phyloP scores from a whole-genome alignment of 1,140 invertebrate genomes.

The Drosophila sucinea region DNA sequence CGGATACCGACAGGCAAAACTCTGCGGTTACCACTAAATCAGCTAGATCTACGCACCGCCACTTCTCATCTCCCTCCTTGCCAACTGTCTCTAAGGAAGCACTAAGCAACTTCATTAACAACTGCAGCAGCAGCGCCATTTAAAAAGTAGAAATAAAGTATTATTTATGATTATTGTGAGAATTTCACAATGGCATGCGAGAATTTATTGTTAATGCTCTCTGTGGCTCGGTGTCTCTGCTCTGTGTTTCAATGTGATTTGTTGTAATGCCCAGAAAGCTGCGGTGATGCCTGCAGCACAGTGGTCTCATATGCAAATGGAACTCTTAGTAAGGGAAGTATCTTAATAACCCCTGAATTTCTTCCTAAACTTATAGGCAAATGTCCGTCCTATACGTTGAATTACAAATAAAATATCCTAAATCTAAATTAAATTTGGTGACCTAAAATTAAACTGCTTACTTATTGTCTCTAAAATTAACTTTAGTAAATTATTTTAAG shows the following conservation, averaged over 20 bases:
- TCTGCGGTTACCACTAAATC: slow-evolving; percentile 50
- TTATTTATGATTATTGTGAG: slow-evolving; percentile 82
- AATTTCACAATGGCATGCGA: slow-evolving; percentile 82
- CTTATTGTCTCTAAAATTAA: too few relatives aligned
- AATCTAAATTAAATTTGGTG: too few relatives aligned
- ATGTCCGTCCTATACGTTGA: too few relatives aligned
- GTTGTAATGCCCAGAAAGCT: slow-evolving; percentile 28
- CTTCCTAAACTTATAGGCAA: too few relatives aligned
- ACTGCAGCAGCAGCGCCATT: slow-evolving; percentile 46
- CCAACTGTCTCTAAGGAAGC: not conserved
- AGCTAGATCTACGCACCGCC: slow-evolving; percentile 40
- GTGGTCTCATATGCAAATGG: slow-evolving; percentile 3
- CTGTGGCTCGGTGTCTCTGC: slow-evolving; percentile 24
- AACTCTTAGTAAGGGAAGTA: too few relatives aligned
- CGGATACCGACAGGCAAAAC: slow-evolving; percentile 40
- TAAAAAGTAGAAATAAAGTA: slow-evolving; percentile 80
- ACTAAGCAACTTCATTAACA: slow-evolving; percentile 72
- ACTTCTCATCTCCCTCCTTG: not conserved
- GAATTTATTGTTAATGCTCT: slow-evolving; percentile 78
- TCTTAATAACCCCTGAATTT: too few relatives aligned
- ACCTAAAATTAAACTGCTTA: too few relatives aligned
- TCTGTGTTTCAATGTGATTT: slow-evolving; percentile 26
- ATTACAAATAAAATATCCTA: too few relatives aligned
- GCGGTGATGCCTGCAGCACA: slow-evolving; percentile 17
- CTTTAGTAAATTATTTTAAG: too few relatives aligned